A percentile compares a stretch with the other conserved stretches of the same genome.
phyloP scores from a whole-genome alignment of 2,888 invertebrate genomes.

The Dermolepida albohirtum region DNA sequence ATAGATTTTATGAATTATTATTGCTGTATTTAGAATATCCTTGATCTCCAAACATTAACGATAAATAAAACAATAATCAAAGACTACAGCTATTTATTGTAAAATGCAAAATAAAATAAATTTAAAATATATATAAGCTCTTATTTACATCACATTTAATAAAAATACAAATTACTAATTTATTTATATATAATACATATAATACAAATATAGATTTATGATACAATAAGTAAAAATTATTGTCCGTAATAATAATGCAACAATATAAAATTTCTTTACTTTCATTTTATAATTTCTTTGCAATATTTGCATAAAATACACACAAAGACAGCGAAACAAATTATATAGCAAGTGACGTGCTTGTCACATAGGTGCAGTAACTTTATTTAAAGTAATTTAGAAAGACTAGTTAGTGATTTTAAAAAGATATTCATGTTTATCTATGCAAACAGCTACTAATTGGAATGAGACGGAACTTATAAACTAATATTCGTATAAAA shows the following conservation, averaged over 20 bases:
- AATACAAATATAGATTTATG: constrained; percentile 35
- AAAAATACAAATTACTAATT: constrained; percentile 40
- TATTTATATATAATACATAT: constrained; percentile 41
- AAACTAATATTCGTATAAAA: constrained; percentile 22
- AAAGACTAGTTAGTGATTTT: constrained; percentile 13
- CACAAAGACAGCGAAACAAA: constrained; percentile 1
- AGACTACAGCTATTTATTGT: constrained; percentile 41
- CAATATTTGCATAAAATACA: neutral
- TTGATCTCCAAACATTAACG: neutral
- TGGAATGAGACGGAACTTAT: constrained; percentile 29
- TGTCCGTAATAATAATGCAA: constrained; percentile 37
- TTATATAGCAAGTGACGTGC: constrained; percentile 3
- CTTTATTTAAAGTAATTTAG: neutral
- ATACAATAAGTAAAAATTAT: constrained; percentile 35
- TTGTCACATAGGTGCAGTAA: neutral
- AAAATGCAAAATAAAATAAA: constrained; percentile 44
- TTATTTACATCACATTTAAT: constrained; percentile 44
- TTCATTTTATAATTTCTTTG: constrained; percentile 1
- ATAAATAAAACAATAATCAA: constrained; percentile 16
- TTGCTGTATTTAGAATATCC: too few species aligned
- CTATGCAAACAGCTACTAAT: constrained; percentile 2
- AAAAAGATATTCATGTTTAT: constrained; percentile 1
- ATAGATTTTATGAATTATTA: too few species aligned
- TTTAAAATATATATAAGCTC: constrained; percentile 43
- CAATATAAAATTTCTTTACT: constrained; percentile 10